A percentile compares a stretch with the other conserved stretches of the same genome.
Evolutionary conservation across 2,113 vertebrate species (phyloP).

Genomic region (Meleagris gallopavo): DNA sequence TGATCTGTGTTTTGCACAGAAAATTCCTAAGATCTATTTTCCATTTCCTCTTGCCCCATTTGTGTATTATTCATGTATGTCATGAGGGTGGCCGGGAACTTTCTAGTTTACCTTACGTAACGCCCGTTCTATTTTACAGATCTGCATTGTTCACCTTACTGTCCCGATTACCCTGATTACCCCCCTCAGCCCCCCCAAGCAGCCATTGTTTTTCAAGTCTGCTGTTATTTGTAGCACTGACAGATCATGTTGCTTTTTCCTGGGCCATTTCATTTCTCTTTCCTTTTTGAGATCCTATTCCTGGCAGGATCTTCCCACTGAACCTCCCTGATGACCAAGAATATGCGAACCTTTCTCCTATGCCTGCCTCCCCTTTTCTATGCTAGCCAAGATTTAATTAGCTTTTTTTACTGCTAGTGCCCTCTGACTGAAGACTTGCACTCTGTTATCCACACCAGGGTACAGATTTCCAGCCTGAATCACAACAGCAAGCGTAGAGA

Average conservation of each 20-base stretch:
- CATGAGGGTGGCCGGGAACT: constrained; percentile 64
- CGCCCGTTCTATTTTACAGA: neutral
- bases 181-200: neutral
- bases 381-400: constrained; percentile 53
- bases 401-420: constrained; percentile 20
- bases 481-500: neutral
- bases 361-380: constrained; percentile 6
- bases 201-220: neutral
- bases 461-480: constrained; percentile 52
- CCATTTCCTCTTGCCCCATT: constrained; percentile 73
- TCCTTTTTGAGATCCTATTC: neutral
- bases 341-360: constrained; percentile 51
- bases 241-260: neutral
- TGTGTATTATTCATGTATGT: constrained; percentile 60
- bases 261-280: constrained; percentile 5
- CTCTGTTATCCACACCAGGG: neutral
- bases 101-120: constrained; percentile 11
- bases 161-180: neutral
- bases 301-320: constrained; percentile 22
- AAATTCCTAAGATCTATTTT: constrained; percentile 69
- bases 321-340: constrained; percentile 18
- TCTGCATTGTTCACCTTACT: constrained; percentile 18
- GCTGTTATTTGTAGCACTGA: neutral
- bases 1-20: constrained; percentile 15
- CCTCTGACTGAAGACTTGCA: constrained; percentile 39